These are phyloP conservation scores for Clarias macrocephalus DNA, from an alignment of 2,113 vertebrate species.

Conservation along the genomic window DNA sequence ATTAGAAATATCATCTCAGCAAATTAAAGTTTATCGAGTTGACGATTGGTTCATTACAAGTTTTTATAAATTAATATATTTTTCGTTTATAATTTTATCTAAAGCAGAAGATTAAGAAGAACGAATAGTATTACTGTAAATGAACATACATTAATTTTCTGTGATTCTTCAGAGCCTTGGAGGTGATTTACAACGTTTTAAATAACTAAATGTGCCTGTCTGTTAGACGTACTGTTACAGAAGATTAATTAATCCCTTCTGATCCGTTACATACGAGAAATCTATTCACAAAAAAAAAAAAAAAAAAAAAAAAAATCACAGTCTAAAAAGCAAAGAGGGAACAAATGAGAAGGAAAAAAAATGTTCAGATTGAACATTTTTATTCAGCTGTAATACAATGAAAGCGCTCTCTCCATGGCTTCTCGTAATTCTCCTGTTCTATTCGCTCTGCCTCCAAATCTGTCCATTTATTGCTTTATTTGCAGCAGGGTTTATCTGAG, in stretches of 20 bases:
- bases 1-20: too few relatives aligned
- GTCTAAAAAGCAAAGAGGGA: background rate
- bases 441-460: slow-evolving; percentile 8
- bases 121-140: too few relatives aligned
- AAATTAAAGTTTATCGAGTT: too few relatives aligned
- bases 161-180: too few relatives aligned
- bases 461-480: slow-evolving; percentile 24
- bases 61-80: too few relatives aligned
- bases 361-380: background rate
- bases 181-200: too few relatives aligned
- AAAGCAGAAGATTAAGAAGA: too few relatives aligned
- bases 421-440: background rate
- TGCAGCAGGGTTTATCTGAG: slow-evolving; percentile 27
- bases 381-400: background rate
- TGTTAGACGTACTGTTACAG: background rate
- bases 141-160: too few relatives aligned
- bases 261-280: background rate
- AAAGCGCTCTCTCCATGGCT: background rate
- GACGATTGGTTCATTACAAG: too few relatives aligned
- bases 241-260: background rate
- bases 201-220: background rate
- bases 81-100: too few relatives aligned
- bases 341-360: background rate
- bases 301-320: too few relatives aligned
- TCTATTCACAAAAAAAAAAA: background rate